Conservation (phyloP, 2,888 invertebrate genomes). For the Azorinus chamasolen region DNA sequence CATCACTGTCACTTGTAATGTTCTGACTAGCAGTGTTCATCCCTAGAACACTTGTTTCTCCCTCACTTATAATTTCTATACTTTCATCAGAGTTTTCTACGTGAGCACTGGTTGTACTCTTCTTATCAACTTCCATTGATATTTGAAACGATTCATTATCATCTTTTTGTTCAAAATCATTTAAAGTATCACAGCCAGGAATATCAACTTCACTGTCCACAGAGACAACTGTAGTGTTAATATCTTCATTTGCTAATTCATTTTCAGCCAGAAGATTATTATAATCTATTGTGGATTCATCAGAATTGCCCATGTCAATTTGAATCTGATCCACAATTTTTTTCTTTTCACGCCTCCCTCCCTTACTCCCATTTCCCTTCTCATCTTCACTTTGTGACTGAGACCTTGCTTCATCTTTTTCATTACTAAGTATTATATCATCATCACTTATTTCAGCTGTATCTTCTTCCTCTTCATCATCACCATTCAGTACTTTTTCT, state of each 20-base stretch:
- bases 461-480: neutral
- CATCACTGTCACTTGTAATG: too few species aligned
- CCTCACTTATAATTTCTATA: too few species aligned
- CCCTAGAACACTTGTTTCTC: too few species aligned
- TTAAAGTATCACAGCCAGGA: too few species aligned
- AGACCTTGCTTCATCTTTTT: neutral
- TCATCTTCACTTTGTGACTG: neutral
- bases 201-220: neutral
- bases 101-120: too few species aligned
- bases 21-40: too few species aligned
- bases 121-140: too few species aligned
- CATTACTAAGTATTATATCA: neutral
- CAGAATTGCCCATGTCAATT: neutral
- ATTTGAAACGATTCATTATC: too few species aligned
- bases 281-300: neutral
- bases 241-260: neutral
- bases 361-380: neutral
- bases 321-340: neutral
- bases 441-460: neutral
- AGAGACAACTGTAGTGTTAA: too few species aligned
- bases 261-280: neutral
- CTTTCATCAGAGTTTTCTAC: neutral
- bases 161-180: neutral
- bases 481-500: neutral
- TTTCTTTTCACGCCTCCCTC: neutral